Evolutionary conservation across 1,140 invertebrate genomes (phyloP), one percentile per base, ranked within the genome.

Genomic region (Augochlora pura): DNA sequence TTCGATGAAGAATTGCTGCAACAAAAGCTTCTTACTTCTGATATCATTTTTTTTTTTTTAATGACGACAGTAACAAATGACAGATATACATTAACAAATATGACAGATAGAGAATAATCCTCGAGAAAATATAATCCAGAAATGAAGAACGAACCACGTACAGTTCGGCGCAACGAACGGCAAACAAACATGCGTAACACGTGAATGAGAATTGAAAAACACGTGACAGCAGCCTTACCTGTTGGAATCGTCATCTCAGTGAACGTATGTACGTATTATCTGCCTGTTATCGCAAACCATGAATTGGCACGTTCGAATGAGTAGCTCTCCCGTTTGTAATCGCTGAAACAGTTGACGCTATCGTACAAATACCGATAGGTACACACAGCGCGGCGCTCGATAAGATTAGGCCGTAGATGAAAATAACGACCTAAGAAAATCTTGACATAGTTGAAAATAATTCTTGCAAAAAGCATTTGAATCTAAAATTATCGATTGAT

Each of bases 331-430:
- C 46, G 46, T 64, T 72, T 16, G 68, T 72, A 72, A 72, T 65
- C 68, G 27, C 14, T 64, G 49, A 46, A 70, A 49, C 60, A 57
- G 7, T 77, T 49, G 23, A 70, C 39, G 73, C 12, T 75, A 75
- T 70, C 57, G 27, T 76, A 49, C 38, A 76, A 76, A 70, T 63
- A 77, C 42, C 74, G 18, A 49, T 70, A 32, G 32, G 32, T 32
- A 71, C 52, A 23, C 39, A 46, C 12, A n/a, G 23, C 32, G 42
- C 27, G 21, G 3, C 4, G 1, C 39, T 64, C 39, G 59, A 71
- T 72, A 78, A 63, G 49, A 78, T 78, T 64, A 46, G 72, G 23
- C 32, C n/a, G 54, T 14, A 64, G 59, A 72, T 77, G 59, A 72
- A 77, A 71, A 77, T 54, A 77, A 7, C 42, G 25, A 16, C 8